Evolutionary conservation across 1,140 invertebrate genomes (phyloP).

Genomic region (Drosophila oshimai): DNA sequence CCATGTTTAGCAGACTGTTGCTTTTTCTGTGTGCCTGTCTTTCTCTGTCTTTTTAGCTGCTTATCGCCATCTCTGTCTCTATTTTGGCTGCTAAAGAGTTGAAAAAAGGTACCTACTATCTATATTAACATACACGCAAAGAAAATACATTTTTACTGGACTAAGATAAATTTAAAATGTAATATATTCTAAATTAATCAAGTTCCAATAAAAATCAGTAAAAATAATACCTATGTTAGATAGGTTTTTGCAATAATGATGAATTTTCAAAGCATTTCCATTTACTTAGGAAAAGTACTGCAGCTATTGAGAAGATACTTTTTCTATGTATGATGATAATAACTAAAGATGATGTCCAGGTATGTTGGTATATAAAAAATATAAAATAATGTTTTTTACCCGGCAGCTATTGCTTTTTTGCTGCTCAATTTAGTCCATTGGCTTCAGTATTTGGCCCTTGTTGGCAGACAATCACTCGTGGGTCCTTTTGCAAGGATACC

Average conservation of each 20-base stretch:
- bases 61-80: background rate
- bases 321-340: no score
- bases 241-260: no score
- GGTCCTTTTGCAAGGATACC: background rate
- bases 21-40: conserved; percentile 23
- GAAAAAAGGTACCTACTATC: background rate
- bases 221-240: no score
- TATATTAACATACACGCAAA: background rate
- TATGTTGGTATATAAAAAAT: no score
- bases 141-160: no score
- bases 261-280: no score
- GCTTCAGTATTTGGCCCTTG: conserved; percentile 35
- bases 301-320: no score
- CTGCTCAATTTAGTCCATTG: conserved; percentile 66
- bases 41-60: background rate
- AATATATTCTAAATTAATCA: no score
- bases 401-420: background rate
- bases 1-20: conserved; percentile 64
- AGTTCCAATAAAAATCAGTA: no score
- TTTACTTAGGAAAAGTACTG: no score
- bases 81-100: background rate
- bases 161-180: no score
- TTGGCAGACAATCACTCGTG: conserved; percentile 49
- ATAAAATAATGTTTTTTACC: background rate
- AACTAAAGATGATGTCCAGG: no score